phyloP scores from a whole-genome alignment of 2,888 invertebrate genomes.

The Itoplectis maculator region DNA sequence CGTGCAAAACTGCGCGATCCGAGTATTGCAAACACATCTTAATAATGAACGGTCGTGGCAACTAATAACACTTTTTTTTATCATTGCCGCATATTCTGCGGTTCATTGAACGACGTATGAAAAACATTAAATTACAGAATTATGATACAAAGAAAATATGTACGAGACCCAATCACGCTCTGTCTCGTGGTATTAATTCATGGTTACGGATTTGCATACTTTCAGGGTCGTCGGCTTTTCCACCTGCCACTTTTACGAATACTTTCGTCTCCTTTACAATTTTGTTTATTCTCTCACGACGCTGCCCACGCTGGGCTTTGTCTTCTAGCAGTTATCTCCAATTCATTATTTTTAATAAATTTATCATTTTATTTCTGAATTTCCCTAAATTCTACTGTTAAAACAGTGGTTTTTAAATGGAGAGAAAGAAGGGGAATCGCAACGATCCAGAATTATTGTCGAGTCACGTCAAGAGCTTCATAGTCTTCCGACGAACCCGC shows the following conservation, averaged over 20 bases:
- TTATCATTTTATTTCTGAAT: not conserved
- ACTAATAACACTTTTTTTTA: not conserved
- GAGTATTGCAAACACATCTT: not conserved
- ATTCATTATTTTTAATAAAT: too few species aligned
- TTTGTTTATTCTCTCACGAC: not conserved
- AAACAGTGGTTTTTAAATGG: not conserved
- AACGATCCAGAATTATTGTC: not conserved
- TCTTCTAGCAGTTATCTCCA: too few species aligned
- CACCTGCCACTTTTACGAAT: not conserved
- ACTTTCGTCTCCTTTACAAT: not conserved
- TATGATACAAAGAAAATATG: not conserved
- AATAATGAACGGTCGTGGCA: not conserved
- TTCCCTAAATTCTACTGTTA: not conserved
- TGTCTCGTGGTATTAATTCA: not conserved
- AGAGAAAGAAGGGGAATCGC: not conserved
- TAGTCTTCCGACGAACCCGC: not conserved
- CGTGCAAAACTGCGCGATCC: not conserved
- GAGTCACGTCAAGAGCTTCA: not conserved
- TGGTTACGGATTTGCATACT: conserved; percentile 39
- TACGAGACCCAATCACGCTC: not conserved
- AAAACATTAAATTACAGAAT: not conserved
- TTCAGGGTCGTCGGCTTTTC: conserved; percentile 48
- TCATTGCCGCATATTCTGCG: not conserved
- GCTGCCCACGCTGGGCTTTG: too few species aligned
- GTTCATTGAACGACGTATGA: not conserved